These are phyloP conservation scores for Pelobates fuscus DNA, from an alignment of 2,113 vertebrate species.

Conservation along the genomic window DNA sequence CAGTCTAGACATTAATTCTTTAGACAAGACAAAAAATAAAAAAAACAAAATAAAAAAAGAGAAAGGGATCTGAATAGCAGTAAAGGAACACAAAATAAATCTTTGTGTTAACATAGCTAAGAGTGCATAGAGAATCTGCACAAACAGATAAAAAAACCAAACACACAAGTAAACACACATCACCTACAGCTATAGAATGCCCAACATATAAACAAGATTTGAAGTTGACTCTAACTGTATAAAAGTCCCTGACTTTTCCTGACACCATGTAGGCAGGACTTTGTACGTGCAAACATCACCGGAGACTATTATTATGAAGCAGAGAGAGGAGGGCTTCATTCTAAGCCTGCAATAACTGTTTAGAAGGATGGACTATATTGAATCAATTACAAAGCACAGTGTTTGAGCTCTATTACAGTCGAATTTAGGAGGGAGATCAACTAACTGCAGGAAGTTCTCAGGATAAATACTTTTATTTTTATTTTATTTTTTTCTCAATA, in stretches of 20 bases:
- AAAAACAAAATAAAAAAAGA: no score
- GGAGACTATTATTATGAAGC: conserved; percentile 84
- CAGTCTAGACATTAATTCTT: conserved; percentile 1
- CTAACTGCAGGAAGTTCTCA: conserved; percentile 70
- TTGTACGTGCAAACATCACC: conserved; percentile 37
- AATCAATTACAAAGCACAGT: conserved; percentile 90
- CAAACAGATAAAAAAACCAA: no score
- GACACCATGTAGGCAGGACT: conserved; percentile 51
- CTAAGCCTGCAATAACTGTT: conserved; percentile 91
- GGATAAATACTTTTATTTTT: conserved; percentile 67
- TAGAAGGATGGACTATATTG: conserved; percentile 89
- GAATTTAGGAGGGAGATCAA: conserved; percentile 66
- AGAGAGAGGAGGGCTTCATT: conserved; percentile 72
- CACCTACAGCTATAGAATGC: neutral
- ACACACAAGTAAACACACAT: neutral
- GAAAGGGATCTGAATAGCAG: no score
- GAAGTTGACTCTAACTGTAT: conserved; percentile 59
- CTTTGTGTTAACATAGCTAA: no score
- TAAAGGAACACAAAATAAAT: no score
- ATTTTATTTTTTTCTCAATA: conserved; percentile 61
- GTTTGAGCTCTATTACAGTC: conserved; percentile 75
- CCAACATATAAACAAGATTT: neutral
- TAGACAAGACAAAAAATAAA: no score
- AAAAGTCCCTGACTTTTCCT: conserved; percentile 56
- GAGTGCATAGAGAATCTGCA: no score